phyloP scores from a whole-genome alignment of 2,113 vertebrate genomes.

The Ctenodactylus gundi region DNA sequence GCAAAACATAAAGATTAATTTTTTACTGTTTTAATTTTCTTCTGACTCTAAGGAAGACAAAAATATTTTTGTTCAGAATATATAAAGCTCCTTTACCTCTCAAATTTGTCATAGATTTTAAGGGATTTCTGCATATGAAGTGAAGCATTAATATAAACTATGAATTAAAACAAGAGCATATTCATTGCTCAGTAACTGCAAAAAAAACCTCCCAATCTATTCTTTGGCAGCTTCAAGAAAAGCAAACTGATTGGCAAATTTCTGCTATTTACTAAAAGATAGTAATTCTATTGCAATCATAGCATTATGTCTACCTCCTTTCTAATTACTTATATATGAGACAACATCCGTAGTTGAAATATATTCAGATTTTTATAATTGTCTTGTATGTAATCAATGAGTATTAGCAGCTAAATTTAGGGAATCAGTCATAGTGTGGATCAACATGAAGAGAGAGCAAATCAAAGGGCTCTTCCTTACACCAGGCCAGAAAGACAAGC shows the following conservation, averaged over 20 bases:
- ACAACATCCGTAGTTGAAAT: background rate
- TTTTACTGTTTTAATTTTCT: background rate
- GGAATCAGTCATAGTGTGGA: background rate
- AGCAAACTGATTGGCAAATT: background rate
- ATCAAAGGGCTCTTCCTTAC: background rate
- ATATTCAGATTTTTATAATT: background rate
- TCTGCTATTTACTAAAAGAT: background rate
- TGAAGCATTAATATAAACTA: background rate
- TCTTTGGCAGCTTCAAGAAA: background rate
- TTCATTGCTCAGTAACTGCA: background rate
- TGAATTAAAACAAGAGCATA: background rate
- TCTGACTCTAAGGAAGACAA: background rate
- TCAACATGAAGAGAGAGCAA: background rate
- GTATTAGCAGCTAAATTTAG: background rate
- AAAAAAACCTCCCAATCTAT: background rate
- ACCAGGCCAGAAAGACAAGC: background rate
- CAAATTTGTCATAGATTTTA: background rate
- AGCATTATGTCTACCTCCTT: background rate
- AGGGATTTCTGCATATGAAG: background rate
- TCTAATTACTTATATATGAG: conserved; percentile 13
- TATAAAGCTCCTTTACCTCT: background rate
- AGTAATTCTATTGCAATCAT: background rate
- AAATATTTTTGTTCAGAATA: background rate
- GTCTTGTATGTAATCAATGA: background rate
- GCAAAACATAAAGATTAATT: background rate